phyloP scores from a whole-genome alignment of 2,888 invertebrate species.

The Linnaemya vulpina region DNA sequence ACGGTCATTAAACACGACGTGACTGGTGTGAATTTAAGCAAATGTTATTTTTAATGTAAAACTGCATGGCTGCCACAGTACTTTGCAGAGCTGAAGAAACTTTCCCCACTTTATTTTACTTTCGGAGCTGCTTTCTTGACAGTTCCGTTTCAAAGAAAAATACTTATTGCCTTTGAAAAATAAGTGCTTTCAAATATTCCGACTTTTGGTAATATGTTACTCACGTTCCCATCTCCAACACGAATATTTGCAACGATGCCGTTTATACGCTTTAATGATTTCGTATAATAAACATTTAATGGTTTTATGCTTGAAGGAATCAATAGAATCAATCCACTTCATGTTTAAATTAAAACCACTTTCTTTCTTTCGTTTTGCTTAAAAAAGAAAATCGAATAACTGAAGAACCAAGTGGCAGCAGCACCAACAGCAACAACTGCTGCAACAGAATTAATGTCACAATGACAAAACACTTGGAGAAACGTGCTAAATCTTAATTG shows the following conservation, averaged over 20 bases:
- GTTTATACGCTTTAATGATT: conserved; percentile 63
- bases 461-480: conserved; percentile 28
- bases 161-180: no score
- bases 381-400: conserved; percentile 4
- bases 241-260: conserved; percentile 27
- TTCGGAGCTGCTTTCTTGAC: no score
- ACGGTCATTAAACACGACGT: not conserved
- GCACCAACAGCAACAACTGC: conserved; percentile 11
- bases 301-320: conserved; percentile 60
- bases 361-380: conserved; percentile 1
- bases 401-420: conserved; percentile 15
- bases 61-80: no score
- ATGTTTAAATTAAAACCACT: conserved; percentile 56
- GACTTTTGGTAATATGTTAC: not conserved
- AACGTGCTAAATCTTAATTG: conserved; percentile 59
- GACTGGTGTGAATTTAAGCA: no score
- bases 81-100: no score
- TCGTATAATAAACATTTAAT: conserved; percentile 66
- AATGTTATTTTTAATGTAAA: no score
- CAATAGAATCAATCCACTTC: conserved; percentile 52
- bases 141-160: no score
- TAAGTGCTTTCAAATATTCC: no score
- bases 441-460: conserved; percentile 14
- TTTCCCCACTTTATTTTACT: no score
- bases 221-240: not conserved